Evolutionary conservation across 2,113 vertebrate species (phyloP).

Genomic region (Calypte anna): DNA sequence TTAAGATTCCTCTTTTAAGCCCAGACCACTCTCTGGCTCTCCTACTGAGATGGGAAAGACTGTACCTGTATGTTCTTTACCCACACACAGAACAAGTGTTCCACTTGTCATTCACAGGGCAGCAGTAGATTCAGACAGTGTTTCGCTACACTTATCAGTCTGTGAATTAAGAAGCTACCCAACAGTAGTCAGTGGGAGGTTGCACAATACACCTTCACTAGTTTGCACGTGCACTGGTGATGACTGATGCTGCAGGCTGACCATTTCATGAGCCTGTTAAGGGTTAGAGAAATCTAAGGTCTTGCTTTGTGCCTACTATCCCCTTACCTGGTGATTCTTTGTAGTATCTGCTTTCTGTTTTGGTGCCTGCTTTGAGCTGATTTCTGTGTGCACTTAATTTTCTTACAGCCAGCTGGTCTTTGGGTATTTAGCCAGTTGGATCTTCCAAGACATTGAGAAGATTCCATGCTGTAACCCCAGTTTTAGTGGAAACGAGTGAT

Average conservation of each 20-base stretch:
- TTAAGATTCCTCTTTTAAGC: not conserved
- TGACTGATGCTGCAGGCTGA: not conserved
- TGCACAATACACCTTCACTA: rapidly evolving
- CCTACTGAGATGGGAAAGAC: not conserved
- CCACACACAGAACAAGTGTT: not conserved
- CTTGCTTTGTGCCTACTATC: not conserved
- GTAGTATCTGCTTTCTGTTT: rapidly evolving
- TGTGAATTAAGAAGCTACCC: not conserved
- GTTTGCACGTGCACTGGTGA: not conserved
- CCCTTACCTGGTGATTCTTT: not conserved
- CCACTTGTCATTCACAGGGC: not conserved
- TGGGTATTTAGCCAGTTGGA: not conserved
- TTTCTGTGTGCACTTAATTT: not conserved
- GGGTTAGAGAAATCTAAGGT: not conserved
- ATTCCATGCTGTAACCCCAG: not conserved
- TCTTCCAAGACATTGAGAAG: not conserved
- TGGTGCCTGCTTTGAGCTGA: not conserved
- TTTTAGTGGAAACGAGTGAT: not conserved
- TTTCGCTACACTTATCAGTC: not conserved
- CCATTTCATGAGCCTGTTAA: not conserved
- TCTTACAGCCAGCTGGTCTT: not conserved
- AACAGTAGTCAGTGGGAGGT: not conserved
- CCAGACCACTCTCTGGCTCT: not conserved
- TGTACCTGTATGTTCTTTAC: not conserved
- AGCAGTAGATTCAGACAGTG: not conserved